Base-by-base conservation (phyloP, 2,797 vertebrate species). In the Synanceia verrucosa region DNA sequence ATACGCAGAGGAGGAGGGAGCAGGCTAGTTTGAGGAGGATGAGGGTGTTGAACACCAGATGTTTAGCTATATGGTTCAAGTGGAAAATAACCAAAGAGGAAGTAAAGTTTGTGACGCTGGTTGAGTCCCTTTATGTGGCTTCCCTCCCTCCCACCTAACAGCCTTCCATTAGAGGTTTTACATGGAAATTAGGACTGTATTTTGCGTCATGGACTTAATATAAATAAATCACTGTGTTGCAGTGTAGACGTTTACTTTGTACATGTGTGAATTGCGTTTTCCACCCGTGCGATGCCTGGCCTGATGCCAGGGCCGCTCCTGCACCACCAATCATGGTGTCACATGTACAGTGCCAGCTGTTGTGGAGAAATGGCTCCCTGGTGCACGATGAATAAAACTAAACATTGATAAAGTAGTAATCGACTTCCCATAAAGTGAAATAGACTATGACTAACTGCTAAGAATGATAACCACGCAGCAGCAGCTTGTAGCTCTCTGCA, bases 61-160 rank as follows among this genome's bases (percentile, higher is more conserved):
- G 89, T 91, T 86, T 28, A 58, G 83, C 85, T 85, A 41, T 57
- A 82, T 47, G 83, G 50, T 81, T 84, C 57, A 73, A 83, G 73
- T 84, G 88, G 88, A 92, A 92, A 91, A 72, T 48, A 56, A 58
- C 56, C 83, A 46, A 70, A 79, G 72, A 89, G 83, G 82, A 89
- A 83, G 72, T 62, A 51, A 78, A 87, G 78, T 78, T n/a, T 70
- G 79, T 89, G 90, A 89, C 79, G 88, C 76, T 60, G 81, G 69
- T 79, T 65, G 72, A 85, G 74, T 88, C 83, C 81, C 85, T 92
- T 93, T 11, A 90, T 93, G 90, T 93, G 89, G 89, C 76, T 75
- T 59, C 34, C 24, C 82, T 71, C 76, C 75, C 74, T 70, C 73
- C 77, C 82, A 73, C 85, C 85, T 78, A 78, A 31, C 83, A 76